Percentiles rank a stretch among this genome's conserved stretches.
These are phyloP conservation scores for Castor canadensis DNA, from an alignment of 2,113 vertebrate genomes.

Conservation along the genomic window DNA sequence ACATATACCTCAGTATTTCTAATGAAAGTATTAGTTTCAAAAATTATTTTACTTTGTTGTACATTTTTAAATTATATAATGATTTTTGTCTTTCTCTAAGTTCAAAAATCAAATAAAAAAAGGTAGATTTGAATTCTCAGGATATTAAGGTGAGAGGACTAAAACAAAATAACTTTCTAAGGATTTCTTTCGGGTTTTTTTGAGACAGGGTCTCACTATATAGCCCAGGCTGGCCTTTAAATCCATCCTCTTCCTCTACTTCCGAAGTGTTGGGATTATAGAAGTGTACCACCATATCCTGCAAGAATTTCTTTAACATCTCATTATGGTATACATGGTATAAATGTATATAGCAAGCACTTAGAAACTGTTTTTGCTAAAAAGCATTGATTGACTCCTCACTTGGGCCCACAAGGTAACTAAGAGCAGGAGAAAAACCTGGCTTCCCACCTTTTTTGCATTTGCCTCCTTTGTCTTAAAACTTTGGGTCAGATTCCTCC, in stretches of 20 bases:
- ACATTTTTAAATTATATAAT: constrained; percentile 1
- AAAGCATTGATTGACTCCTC: too few relatives aligned
- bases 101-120: neutral
- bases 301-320: neutral
- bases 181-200: too few relatives aligned
- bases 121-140: neutral
- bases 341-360: neutral
- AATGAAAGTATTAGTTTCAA: neutral
- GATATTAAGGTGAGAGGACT: neutral
- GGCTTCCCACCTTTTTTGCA: too few relatives aligned
- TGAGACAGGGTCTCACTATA: too few relatives aligned
- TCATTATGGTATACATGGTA: neutral
- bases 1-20: neutral
- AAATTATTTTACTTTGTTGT: neutral
- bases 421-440: too few relatives aligned
- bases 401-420: too few relatives aligned
- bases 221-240: neutral
- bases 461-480: too few relatives aligned
- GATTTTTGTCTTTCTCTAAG: neutral
- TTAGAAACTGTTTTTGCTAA: too few relatives aligned
- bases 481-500: too few relatives aligned
- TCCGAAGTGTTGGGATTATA: neutral
- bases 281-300: neutral
- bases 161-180: neutral
- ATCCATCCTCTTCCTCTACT: neutral